phyloP scores from a whole-genome alignment of 1,140 invertebrate species.

The Sminthurinus signatus region DNA sequence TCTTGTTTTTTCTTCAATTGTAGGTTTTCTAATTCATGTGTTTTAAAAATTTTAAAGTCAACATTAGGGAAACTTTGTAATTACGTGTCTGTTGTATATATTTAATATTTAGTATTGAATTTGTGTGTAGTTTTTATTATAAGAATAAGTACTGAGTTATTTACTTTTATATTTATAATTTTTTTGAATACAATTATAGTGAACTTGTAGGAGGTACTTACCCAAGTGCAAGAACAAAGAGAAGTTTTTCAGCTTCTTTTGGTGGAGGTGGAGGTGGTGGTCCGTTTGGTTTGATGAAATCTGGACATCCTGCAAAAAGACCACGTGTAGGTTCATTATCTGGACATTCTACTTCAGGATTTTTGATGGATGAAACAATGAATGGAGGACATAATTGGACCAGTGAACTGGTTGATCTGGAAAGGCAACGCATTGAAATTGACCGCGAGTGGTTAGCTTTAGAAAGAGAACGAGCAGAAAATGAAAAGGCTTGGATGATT shows the following conservation, averaged over 20 bases:
- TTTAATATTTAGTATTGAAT: too few relatives aligned
- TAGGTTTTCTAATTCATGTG: too few relatives aligned
- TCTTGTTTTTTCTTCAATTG: too few relatives aligned
- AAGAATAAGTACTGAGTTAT: constrained; percentile 6
- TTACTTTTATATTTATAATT: constrained; percentile 6
- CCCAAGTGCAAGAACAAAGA: constrained; percentile 13
- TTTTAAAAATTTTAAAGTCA: too few relatives aligned
- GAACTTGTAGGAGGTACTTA: constrained; percentile 8
- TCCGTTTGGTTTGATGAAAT: background rate
- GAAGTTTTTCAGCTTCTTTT: constrained; percentile 16
- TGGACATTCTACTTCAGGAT: constrained; percentile 23
- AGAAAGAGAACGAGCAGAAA: constrained; percentile 39
- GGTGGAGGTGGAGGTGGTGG: background rate
- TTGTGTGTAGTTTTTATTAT: too few relatives aligned
- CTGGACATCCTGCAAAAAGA: constrained; percentile 20
- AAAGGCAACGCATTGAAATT: constrained; percentile 38
- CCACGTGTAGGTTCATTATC: constrained; percentile 23
- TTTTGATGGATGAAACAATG: constrained; percentile 34
- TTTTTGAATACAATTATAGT: constrained; percentile 11
- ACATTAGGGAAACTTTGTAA: too few relatives aligned
- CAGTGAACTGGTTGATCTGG: constrained; percentile 41
- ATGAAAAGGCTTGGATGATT: constrained; percentile 35
- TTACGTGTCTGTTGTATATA: too few relatives aligned
- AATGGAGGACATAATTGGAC: constrained; percentile 35
- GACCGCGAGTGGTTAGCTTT: constrained; percentile 39